Evolutionary conservation across 2,888 invertebrate species (phyloP).

Genomic region (Heteromurus nitidus): DNA sequence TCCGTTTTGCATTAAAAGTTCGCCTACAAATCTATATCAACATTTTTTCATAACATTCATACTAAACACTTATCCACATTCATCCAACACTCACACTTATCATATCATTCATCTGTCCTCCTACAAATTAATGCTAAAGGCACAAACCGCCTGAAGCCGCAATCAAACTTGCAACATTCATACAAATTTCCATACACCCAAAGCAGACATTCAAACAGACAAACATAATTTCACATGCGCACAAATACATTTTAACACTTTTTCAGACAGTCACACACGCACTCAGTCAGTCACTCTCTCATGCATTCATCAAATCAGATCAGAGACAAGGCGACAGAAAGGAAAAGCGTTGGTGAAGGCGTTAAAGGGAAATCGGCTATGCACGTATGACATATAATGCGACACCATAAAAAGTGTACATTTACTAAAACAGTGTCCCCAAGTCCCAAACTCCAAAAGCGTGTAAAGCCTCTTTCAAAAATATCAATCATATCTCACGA

Average conservation of each 20-base stretch:
- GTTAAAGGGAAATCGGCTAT: constrained; percentile 2
- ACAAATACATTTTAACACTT: background rate
- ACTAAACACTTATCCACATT: too few species aligned
- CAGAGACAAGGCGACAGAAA: background rate
- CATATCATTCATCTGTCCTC: too few species aligned
- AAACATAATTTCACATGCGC: too few species aligned
- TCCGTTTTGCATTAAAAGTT: too few species aligned
- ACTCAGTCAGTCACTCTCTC: background rate
- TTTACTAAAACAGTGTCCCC: background rate
- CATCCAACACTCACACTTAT: too few species aligned
- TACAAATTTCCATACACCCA: too few species aligned
- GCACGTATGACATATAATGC: background rate
- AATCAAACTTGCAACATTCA: too few species aligned
- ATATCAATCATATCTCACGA: background rate
- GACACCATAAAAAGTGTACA: background rate
- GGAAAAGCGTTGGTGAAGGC: constrained; percentile 4
- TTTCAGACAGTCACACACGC: background rate
- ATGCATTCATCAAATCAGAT: constrained; percentile 11
- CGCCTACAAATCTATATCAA: too few species aligned
- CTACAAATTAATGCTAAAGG: too few species aligned
- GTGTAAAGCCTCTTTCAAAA: background rate
- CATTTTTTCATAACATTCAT: too few species aligned
- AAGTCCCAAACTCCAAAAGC: background rate
- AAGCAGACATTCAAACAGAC: background rate
- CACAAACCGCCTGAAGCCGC: too few species aligned